Evolutionary conservation across 2,797 vertebrate genomes (phyloP).

Genomic region (Lophura swinhoii): DNA sequence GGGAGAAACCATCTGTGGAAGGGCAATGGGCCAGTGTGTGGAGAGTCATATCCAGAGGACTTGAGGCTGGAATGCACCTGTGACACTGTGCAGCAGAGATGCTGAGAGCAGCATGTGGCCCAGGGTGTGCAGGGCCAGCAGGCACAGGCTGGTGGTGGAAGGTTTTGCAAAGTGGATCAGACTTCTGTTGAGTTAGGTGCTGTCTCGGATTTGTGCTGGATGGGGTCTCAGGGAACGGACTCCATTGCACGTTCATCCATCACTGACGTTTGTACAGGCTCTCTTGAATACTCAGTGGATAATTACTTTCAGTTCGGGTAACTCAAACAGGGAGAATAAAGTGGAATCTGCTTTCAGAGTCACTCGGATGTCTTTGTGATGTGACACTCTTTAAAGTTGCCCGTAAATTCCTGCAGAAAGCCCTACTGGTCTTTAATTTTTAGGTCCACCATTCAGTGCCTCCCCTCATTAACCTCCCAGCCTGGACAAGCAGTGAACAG

Average conservation of each 20-base stretch:
- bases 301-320: background rate
- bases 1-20: conserved; percentile 20
- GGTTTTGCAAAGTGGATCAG: background rate
- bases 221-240: background rate
- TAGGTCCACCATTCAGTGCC: background rate
- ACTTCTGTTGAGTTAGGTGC: background rate
- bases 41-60: background rate
- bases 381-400: background rate
- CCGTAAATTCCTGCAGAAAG: background rate
- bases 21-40: background rate
- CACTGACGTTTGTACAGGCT: background rate
- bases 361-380: background rate
- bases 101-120: background rate
- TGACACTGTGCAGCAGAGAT: background rate
- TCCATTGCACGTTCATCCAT: background rate
- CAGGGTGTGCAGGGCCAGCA: background rate
- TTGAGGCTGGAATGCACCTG: background rate
- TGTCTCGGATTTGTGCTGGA: background rate
- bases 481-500: background rate
- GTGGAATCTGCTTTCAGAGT: background rate
- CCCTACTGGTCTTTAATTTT: background rate
- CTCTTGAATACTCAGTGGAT: background rate
- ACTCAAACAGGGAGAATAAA: background rate
- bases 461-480: background rate
- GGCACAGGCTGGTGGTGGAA: background rate